Conservation (phyloP, 1,140 invertebrate species). For the Delia radicum region DNA sequence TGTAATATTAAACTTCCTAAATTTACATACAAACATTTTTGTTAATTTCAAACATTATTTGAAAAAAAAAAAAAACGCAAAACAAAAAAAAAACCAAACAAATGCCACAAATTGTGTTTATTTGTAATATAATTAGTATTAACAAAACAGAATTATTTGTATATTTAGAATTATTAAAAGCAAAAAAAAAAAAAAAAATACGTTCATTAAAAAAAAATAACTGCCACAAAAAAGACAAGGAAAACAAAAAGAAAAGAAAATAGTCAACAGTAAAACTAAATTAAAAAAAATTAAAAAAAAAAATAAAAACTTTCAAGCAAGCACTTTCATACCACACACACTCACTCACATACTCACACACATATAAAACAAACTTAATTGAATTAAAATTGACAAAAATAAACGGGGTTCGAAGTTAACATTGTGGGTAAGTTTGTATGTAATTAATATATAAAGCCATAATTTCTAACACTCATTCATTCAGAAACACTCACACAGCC, state of each 20-base stretch:
- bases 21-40: neutral
- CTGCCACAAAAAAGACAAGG: slow-evolving; percentile 22
- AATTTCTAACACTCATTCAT: neutral
- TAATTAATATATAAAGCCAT: slow-evolving; percentile 23
- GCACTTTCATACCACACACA: neutral
- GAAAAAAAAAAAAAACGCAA: neutral
- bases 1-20: slow-evolving; percentile 14
- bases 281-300: neutral
- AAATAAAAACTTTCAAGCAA: neutral
- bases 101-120: slow-evolving; percentile 24
- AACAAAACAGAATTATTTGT: slow-evolving; percentile 12
- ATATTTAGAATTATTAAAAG: slow-evolving; percentile 19
- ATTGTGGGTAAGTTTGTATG: slow-evolving; percentile 48
- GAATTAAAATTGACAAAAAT: slow-evolving; percentile 17
- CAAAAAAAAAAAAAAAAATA: neutral
- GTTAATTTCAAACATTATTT: neutral
- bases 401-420: slow-evolving; percentile 55
- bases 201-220: slow-evolving; percentile 30
- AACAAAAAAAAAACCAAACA: neutral
- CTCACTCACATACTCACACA: neutral
- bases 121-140: slow-evolving; percentile 3
- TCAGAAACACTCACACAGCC: neutral
- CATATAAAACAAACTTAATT: neutral
- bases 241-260: slow-evolving; percentile 34
- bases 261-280: slow-evolving; percentile 3